A percentile compares a stretch with the other conserved stretches of the same genome.
Conservation (phyloP, 2,797 vertebrate species). For the Hydrolagus colliei region DNA sequence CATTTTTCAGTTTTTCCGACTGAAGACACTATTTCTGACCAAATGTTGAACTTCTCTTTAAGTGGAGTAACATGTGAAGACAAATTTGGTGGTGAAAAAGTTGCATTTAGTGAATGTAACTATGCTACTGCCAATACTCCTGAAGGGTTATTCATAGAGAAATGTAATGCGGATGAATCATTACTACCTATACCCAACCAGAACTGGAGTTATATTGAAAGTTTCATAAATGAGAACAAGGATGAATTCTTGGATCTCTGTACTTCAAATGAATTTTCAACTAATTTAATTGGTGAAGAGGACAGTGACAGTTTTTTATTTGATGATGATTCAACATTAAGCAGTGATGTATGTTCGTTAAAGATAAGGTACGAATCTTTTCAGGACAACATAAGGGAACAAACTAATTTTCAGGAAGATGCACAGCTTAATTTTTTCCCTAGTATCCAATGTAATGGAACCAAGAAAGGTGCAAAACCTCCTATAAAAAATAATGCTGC, state of each 20-base stretch:
- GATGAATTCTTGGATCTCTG: slow-evolving; percentile 96
- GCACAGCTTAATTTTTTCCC: slow-evolving; percentile 98
- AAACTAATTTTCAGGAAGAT: slow-evolving; percentile 91
- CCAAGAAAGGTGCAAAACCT: slow-evolving; percentile 71
- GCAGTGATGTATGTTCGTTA: slow-evolving; percentile 92
- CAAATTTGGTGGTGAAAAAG: slow-evolving; percentile 81
- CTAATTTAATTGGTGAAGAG: slow-evolving; percentile 96
- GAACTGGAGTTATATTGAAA: slow-evolving; percentile 99
- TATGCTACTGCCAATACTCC: slow-evolving; percentile 88
- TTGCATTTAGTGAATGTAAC: slow-evolving; percentile 69
- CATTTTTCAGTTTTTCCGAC: slow-evolving; percentile 26
- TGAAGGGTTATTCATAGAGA: slow-evolving; percentile 89
- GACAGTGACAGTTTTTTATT: slow-evolving; percentile 97
- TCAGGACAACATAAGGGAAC: slow-evolving; percentile 95
- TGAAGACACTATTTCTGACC: slow-evolving; percentile 68
- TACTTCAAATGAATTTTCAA: slow-evolving; percentile 94
- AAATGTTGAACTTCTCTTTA: slow-evolving; percentile 87
- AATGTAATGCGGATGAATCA: slow-evolving; percentile 90
- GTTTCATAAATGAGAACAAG: slow-evolving; percentile 98
- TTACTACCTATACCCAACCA: slow-evolving; percentile 86
- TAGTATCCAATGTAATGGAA: slow-evolving; percentile 85
- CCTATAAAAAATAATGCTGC: slow-evolving; percentile 63
- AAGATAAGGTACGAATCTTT: slow-evolving; percentile 98
- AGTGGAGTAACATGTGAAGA: slow-evolving; percentile 77
- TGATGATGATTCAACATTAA: slow-evolving; percentile 91